Base-by-base conservation (phyloP, 2,113 vertebrate genomes). In the Oriolus oriolus region DNA sequence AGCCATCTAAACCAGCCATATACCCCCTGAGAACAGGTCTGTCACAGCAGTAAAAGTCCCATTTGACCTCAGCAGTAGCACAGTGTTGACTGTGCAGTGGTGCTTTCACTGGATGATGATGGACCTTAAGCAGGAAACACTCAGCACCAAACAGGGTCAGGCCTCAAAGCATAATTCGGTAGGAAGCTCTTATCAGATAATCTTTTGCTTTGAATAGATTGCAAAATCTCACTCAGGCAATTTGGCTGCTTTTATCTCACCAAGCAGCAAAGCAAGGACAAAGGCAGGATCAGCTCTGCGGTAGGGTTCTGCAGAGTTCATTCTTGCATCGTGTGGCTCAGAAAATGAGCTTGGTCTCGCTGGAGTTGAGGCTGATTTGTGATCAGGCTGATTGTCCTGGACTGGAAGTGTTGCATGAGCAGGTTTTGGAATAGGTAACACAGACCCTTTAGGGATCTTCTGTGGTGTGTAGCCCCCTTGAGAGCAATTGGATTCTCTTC, bases 241-340 rank as follows among this genome's bases (percentile, higher is more conserved):
- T 87, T 76, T 74, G 84, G 23, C 69, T 20, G 45, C 42, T n/a
- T 96, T 94, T 75, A 93, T 86, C 66, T 84, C 31, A 89, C 77
- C 23, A 52, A 92, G n/a, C 33, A 92, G 89, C 91, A 81, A 80
- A 96, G 47, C 26, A 15, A 84, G 75, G 89, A 98, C 97, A 97
- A 96, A 97, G 69, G 85, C 76, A 81, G 87, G 64, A 83, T 80
- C 57, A 69, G 31, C 31, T 80, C 93, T 90, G 85, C 15, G 28
- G 63, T 45, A 59, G 81, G 78, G 63, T 95, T 95, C 61, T 44
- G 53, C 23, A 23, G 63, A 91, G 90, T 52, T 92, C 73, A 82
- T 85, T 86, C 91, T 61, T 61, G 6, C 42, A 47, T 84, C 16
- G 4, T 44, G 61, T 82, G 84, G 82, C 74, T 95, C 50, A 69